phyloP scores from a whole-genome alignment of 2,113 vertebrate species.

The Pavo muticus region DNA sequence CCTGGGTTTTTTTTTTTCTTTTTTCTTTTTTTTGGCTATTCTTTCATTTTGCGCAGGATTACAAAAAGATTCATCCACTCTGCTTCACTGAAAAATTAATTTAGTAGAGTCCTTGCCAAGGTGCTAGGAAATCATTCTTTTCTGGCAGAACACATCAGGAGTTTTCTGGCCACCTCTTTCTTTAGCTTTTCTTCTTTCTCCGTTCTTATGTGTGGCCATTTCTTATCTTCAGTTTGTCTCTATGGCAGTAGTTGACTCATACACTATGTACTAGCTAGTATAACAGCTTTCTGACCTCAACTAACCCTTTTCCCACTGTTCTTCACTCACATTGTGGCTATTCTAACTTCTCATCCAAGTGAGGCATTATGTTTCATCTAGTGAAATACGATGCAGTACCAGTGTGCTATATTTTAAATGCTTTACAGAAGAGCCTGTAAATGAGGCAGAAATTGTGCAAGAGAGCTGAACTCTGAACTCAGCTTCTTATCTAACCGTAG shows the following conservation, averaged over 20 bases:
- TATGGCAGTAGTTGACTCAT: neutral
- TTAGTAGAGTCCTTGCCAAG: neutral
- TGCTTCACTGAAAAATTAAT: neutral
- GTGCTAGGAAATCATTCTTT: neutral
- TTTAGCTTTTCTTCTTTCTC: neutral
- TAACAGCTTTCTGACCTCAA: neutral
- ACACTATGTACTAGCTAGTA: neutral
- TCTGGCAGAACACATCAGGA: neutral
- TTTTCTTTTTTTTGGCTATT: neutral
- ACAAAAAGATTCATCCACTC: neutral
- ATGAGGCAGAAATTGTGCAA: neutral
- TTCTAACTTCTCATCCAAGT: neutral
- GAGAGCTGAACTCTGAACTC: neutral
- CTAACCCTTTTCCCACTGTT: neutral
- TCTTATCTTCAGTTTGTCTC: neutral
- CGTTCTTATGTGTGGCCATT: neutral
- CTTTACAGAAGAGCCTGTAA: neutral
- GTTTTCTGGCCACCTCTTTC: neutral
- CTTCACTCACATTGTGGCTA: neutral
- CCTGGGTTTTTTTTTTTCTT: rapidly evolving
- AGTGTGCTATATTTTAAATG: neutral
- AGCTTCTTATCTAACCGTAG: neutral
- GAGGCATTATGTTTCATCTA: neutral
- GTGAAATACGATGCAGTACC: neutral
- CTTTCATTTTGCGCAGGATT: neutral